phyloP scores from a whole-genome alignment of 1,140 invertebrate species.

The Drosophila pruinosa region DNA sequence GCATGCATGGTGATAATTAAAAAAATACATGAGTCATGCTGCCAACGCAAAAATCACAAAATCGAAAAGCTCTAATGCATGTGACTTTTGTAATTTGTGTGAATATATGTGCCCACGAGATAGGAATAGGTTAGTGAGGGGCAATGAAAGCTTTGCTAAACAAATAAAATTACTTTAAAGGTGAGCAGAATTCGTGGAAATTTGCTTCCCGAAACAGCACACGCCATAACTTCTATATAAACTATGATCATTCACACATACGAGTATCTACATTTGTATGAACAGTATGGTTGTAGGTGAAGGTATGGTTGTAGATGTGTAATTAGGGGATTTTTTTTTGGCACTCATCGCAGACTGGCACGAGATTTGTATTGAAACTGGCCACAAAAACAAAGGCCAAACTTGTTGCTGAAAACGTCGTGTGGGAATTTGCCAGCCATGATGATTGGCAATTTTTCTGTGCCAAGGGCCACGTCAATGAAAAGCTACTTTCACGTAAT shows the following conservation, averaged over 20 bases:
- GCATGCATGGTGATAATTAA: slow-evolving; percentile 14
- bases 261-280: neutral
- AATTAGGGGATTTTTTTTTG: slow-evolving; percentile 32
- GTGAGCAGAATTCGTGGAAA: slow-evolving; percentile 60
- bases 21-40: slow-evolving; percentile 73
- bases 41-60: slow-evolving; percentile 53
- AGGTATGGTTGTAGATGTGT: neutral
- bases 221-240: slow-evolving; percentile 18
- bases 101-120: neutral
- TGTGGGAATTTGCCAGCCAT: slow-evolving; percentile 13
- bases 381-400: slow-evolving; percentile 21
- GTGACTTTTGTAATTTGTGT: slow-evolving; percentile 60
- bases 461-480: slow-evolving; percentile 36
- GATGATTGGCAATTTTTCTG: slow-evolving; percentile 46
- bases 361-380: slow-evolving; percentile 51
- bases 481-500: slow-evolving; percentile 36
- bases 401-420: slow-evolving; percentile 19
- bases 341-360: slow-evolving; percentile 57
- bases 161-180: slow-evolving; percentile 23
- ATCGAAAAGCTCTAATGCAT: slow-evolving; percentile 45
- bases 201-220: slow-evolving; percentile 41
- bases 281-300: neutral
- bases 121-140: slow-evolving; percentile 35
- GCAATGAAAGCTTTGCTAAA: slow-evolving; percentile 11
- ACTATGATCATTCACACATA: neutral